phyloP scores from a whole-genome alignment of 2,113 vertebrate species.

The Piaya cayana region DNA sequence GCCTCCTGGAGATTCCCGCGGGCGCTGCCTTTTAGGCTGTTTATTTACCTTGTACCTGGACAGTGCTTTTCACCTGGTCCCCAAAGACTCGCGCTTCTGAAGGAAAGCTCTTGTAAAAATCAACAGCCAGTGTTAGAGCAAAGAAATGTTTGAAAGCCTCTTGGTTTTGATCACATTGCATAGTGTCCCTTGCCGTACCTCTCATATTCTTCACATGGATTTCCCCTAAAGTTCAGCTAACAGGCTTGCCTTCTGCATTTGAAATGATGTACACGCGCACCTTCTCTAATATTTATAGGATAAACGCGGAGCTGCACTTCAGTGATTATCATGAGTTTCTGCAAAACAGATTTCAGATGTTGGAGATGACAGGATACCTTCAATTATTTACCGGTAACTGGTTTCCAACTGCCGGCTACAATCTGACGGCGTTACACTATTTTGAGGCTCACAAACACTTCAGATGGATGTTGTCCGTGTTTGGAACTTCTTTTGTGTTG shows the following conservation, averaged over 20 bases:
- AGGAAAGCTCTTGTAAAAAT: slow-evolving; percentile 5
- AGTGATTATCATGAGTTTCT: slow-evolving; percentile 29
- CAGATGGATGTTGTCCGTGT: fast-evolving
- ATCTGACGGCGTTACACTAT: neutral
- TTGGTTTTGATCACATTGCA: neutral
- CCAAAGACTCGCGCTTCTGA: fast-evolving
- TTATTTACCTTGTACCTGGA: slow-evolving; percentile 4
- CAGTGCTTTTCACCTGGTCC: fast-evolving
- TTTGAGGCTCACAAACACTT: neutral
- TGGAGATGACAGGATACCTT: slow-evolving; percentile 32
- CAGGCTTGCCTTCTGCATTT: slow-evolving; percentile 49
- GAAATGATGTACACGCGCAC: neutral
- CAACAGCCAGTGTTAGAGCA: neutral
- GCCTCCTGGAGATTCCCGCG: neutral
- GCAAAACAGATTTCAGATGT: neutral
- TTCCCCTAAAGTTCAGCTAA: neutral
- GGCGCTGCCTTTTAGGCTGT: neutral
- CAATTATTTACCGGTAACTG: slow-evolving; percentile 47
- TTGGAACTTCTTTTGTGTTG: neutral
- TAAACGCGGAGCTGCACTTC: neutral
- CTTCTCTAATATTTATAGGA: slow-evolving; percentile 52
- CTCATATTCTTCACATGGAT: neutral
- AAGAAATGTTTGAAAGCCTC: neutral
- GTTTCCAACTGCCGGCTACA: neutral
- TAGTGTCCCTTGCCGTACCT: neutral